Percentiles rank a stretch among this genome's conserved stretches.
These are phyloP conservation scores for Dreissena polymorpha DNA, from an alignment of 1,140 invertebrate genomes.

Conservation along the genomic window DNA sequence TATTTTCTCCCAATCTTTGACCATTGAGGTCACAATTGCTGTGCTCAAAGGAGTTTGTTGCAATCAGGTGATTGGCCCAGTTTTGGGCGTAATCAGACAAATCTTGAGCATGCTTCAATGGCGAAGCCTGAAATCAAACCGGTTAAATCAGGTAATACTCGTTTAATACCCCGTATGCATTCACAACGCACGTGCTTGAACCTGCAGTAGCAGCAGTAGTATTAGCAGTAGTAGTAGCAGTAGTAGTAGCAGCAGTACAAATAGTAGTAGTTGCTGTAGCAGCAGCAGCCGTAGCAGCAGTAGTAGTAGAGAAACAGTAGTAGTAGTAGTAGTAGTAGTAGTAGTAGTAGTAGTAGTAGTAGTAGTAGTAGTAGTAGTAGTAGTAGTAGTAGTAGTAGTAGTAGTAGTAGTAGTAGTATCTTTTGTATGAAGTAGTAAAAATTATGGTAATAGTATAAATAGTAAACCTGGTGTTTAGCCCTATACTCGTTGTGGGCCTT, in stretches of 20 bases:
- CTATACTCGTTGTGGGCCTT: constrained; percentile 90
- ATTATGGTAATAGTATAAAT: neutral
- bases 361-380: constrained; percentile 21
- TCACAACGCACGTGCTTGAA: too few species aligned
- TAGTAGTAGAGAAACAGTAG: neutral
- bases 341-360: neutral
- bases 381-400: constrained; percentile 18
- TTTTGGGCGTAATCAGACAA: constrained; percentile 89
- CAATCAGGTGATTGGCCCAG: constrained; percentile 89
- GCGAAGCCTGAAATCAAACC: neutral
- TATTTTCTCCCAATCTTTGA: constrained; percentile 74
- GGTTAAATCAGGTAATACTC: neutral
- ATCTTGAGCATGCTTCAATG: constrained; percentile 83
- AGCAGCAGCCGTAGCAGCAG: neutral
- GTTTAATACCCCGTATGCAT: neutral
- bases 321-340: neutral
- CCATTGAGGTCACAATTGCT: constrained; percentile 79
- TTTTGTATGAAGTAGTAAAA: neutral
- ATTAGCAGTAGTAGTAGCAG: neutral
- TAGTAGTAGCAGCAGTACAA: neutral
- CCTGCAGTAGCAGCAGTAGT: neutral
- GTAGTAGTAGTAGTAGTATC: constrained; percentile 5
- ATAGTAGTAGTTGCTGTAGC: neutral
- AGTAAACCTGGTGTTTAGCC: constrained; percentile 84
- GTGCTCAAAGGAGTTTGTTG: constrained; percentile 86